phyloP scores from a whole-genome alignment of 2,797 vertebrate genomes.

The Sebastes variabilis region DNA sequence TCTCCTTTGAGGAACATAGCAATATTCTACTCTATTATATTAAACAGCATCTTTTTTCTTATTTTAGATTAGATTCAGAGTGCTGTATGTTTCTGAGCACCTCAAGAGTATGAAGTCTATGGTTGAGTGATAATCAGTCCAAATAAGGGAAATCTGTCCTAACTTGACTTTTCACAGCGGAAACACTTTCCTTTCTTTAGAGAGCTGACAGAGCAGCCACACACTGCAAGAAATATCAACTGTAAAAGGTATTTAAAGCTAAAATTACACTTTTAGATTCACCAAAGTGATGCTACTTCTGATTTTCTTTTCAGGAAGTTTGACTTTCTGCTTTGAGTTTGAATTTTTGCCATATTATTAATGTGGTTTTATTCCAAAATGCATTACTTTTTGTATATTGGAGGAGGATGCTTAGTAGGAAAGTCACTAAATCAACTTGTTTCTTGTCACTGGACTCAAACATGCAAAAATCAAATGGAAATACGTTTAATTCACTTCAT shows the following conservation, averaged over 20 bases:
- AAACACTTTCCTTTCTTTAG: neutral
- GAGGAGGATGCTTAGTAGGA: too few relatives aligned
- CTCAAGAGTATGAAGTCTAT: neutral
- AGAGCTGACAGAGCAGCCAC: neutral
- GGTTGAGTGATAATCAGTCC: slow-evolving; percentile 8
- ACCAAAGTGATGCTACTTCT: neutral
- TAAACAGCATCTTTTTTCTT: neutral
- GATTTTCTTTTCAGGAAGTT: neutral
- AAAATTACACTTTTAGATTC: neutral
- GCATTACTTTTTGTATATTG: neutral
- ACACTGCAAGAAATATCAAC: slow-evolving; percentile 17
- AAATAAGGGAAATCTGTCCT: slow-evolving; percentile 22
- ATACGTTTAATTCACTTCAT: neutral
- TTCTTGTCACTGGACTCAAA: neutral
- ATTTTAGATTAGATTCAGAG: neutral
- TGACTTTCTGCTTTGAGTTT: neutral
- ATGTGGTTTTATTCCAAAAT: neutral
- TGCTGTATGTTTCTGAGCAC: neutral
- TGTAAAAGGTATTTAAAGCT: neutral
- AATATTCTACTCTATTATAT: neutral
- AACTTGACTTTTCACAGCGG: slow-evolving; percentile 1
- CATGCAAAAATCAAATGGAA: neutral
- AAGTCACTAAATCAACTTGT: neutral
- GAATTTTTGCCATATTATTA: neutral
- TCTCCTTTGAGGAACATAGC: neutral